phyloP scores from a whole-genome alignment of 2,113 vertebrate genomes.

The Campylorhamphus procurvoides region DNA sequence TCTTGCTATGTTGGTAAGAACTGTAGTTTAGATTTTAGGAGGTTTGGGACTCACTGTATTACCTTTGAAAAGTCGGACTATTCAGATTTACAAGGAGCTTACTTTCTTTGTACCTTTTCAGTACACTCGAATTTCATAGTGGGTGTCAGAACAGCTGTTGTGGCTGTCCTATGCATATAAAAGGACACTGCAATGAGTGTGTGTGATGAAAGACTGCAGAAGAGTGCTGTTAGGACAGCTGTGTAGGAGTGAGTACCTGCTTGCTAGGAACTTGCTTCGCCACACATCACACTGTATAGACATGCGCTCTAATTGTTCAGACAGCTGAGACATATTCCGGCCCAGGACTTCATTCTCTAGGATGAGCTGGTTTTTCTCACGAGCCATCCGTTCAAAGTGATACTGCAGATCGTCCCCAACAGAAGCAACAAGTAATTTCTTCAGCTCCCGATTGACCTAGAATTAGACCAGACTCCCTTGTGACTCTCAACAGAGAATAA shows the following conservation, averaged over 20 bases:
- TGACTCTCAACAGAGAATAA: background rate
- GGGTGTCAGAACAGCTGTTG: background rate
- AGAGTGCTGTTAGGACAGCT: background rate
- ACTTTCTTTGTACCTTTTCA: background rate
- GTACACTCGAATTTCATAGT: background rate
- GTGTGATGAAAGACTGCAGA: background rate
- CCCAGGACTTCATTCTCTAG: conserved; percentile 91
- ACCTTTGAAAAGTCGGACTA: background rate
- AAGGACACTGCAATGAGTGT: background rate
- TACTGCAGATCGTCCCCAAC: conserved; percentile 96
- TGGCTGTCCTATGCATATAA: background rate
- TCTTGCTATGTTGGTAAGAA: background rate
- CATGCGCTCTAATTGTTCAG: conserved; percentile 93
- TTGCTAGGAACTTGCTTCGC: conserved; percentile 98
- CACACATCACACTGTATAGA: conserved; percentile 98
- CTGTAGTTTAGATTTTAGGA: background rate
- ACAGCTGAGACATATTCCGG: conserved; percentile 81
- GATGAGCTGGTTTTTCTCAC: conserved; percentile 95
- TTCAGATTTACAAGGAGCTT: background rate
- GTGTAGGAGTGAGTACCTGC: conserved; percentile 79
- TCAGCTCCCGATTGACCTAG: conserved; percentile 95
- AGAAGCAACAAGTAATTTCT: conserved; percentile 94
- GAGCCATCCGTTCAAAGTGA: conserved; percentile 91
- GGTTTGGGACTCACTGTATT: background rate
- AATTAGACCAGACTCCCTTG: background rate